phyloP scores from a whole-genome alignment of 2,888 invertebrate genomes.

The Ecliptopera silaceata region DNA sequence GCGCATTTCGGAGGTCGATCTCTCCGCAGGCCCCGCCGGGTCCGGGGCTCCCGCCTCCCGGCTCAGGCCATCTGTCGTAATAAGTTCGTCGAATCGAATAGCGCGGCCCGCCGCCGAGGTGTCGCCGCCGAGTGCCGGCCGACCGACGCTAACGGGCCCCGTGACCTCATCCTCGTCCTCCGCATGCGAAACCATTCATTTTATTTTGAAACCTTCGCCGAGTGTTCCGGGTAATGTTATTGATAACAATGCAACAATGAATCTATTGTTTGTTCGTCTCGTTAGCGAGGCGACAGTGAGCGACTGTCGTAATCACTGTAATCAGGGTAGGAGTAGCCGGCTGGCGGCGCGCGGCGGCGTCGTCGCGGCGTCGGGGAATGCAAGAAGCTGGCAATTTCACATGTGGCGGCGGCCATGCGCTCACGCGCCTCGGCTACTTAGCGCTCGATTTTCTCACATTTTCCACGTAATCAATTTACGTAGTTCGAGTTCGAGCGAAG shows the following conservation, averaged over 20 bases:
- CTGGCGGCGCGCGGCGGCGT: constrained; percentile 47
- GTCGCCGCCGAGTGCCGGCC: constrained; percentile 58
- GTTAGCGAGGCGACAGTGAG: constrained; percentile 48
- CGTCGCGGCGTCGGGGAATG: constrained; percentile 58
- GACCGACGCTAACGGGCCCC: constrained; percentile 66
- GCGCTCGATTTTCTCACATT: constrained; percentile 74
- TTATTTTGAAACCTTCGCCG: constrained; percentile 35
- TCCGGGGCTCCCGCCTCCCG: constrained; percentile 75
- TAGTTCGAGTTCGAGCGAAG: constrained; percentile 61
- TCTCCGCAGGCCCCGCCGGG: constrained; percentile 72
- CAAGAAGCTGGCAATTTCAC: constrained; percentile 61
- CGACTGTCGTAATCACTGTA: constrained; percentile 58
- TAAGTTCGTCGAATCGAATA: constrained; percentile 82
- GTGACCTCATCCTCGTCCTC: constrained; percentile 64
- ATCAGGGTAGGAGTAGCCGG: constrained; percentile 50
- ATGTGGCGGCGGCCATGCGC: constrained; percentile 56
- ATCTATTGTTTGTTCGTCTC: constrained; percentile 32
- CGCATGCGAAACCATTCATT: constrained; percentile 66
- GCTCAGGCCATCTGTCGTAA: constrained; percentile 80
- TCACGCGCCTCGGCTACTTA: constrained; percentile 60
- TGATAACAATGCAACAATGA: constrained; percentile 38
- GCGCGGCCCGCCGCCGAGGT: constrained; percentile 70
- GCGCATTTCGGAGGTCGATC: constrained; percentile 83
- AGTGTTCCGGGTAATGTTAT: constrained; percentile 28
- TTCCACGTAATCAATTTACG: constrained; percentile 79